A percentile compares a stretch with the other conserved stretches of the same genome.
Conservation (phyloP, 2,888 invertebrate species). For the Nematopogon swammerdamellus region DNA sequence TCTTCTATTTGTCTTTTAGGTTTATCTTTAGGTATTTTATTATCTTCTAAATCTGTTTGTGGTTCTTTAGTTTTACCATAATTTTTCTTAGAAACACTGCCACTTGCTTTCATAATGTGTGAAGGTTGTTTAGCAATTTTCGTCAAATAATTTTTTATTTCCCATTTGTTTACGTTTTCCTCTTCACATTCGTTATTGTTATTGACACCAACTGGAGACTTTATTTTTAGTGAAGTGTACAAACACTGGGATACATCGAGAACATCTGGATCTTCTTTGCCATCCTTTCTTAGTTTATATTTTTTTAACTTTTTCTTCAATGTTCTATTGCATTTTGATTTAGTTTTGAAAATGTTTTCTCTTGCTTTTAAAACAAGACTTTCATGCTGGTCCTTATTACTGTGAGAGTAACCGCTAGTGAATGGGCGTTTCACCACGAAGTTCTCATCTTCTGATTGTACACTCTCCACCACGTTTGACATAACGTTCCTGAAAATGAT, state of each 20-base stretch:
- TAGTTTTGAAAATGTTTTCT: conserved; percentile 21
- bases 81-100: too few species aligned
- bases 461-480: conserved; percentile 18
- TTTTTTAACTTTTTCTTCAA: conserved; percentile 39
- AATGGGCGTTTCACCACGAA: background rate
- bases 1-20: too few species aligned
- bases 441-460: background rate
- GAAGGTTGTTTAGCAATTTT: conserved; percentile 27
- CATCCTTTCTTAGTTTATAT: conserved; percentile 38
- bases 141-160: conserved; percentile 32
- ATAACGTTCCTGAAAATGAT: conserved; percentile 33
- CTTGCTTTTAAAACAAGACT: conserved; percentile 14
- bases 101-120: too few species aligned
- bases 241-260: conserved; percentile 36
- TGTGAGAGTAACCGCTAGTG: conserved; percentile 3
- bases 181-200: background rate
- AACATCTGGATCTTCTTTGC: conserved; percentile 39
- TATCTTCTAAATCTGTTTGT: too few species aligned
- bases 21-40: too few species aligned
- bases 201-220: conserved; percentile 21
- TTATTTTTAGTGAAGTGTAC: conserved; percentile 27
- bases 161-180: background rate
- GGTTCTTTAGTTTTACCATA: too few species aligned
- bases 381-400: conserved; percentile 11
- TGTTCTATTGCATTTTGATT: conserved; percentile 25